Percentiles rank a stretch among this genome's conserved stretches.
phyloP scores from a whole-genome alignment of 1,140 invertebrate genomes.

The Coelopa frigida region DNA sequence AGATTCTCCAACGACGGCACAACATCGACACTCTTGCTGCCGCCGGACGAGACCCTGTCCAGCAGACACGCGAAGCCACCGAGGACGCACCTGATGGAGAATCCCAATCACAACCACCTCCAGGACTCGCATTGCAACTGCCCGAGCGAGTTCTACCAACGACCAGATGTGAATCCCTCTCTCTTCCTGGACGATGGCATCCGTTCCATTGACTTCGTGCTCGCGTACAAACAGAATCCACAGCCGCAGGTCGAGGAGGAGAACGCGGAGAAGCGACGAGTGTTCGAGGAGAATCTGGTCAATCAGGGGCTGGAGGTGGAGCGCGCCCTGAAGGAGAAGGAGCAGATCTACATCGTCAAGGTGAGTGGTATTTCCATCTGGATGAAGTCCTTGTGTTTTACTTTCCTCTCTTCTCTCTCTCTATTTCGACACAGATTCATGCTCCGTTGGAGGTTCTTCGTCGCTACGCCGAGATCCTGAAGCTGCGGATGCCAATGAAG shows the following conservation, averaged over 20 bases:
- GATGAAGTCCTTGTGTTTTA: conserved; percentile 3
- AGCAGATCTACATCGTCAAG: conserved; percentile 63
- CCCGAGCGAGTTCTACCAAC: conserved; percentile 27
- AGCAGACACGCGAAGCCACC: too few relatives aligned
- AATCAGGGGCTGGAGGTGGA: conserved; percentile 63
- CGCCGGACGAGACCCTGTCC: conserved; percentile 22
- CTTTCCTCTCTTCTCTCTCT: too few relatives aligned
- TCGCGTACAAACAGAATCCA: conserved; percentile 60
- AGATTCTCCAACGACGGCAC: conserved; percentile 18
- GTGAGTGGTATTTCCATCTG: conserved; percentile 38
- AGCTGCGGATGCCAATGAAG: conserved; percentile 91
- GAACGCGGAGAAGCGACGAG: conserved; percentile 43
- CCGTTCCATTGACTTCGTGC: conserved; percentile 67
- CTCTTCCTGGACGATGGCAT: conserved; percentile 61
- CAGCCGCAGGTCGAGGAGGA: conserved; percentile 44
- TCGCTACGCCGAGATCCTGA: conserved; percentile 88
- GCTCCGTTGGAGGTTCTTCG: conserved; percentile 77
- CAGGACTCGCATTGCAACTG: conserved; percentile 2
- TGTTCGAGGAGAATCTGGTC: conserved; percentile 61
- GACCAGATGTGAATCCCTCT: conserved; percentile 44
- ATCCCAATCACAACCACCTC: background rate
- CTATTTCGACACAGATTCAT: conserved; percentile 59
- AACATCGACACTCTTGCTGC: conserved; percentile 25
- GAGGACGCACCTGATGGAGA: too few relatives aligned
- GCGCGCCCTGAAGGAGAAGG: conserved; percentile 53